phyloP scores from a whole-genome alignment of 2,797 vertebrate genomes.

The Acrossocheilus wenchowensis region DNA sequence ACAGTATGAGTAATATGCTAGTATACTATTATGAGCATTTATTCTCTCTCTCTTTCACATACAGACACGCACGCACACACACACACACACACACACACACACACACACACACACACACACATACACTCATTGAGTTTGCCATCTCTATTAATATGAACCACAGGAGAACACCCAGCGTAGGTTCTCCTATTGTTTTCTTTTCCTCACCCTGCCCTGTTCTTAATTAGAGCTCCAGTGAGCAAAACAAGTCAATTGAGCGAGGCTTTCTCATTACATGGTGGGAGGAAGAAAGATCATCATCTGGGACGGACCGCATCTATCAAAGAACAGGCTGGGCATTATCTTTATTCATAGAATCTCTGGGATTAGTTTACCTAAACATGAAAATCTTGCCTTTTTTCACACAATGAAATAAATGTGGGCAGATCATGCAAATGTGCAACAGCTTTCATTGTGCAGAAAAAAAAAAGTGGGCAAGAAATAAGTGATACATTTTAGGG shows the following conservation, averaged over 20 bases:
- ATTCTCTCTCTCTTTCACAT: background rate
- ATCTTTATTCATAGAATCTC: background rate
- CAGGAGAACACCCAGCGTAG: background rate
- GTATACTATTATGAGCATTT: background rate
- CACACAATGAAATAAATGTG: background rate
- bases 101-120: background rate
- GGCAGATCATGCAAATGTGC: background rate
- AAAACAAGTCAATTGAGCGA: slow-evolving; percentile 23
- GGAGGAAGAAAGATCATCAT: slow-evolving; percentile 24
- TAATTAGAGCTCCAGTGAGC: slow-evolving; percentile 29
- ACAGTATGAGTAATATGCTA: background rate
- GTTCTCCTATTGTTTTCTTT: background rate
- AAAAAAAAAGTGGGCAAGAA: background rate
- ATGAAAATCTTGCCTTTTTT: background rate
- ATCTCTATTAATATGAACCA: slow-evolving; percentile 11
- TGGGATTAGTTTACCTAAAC: background rate
- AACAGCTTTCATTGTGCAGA: background rate
- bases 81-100: background rate
- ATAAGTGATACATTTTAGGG: background rate
- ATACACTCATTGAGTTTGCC: background rate
- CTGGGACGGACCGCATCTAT: background rate
- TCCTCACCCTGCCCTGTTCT: background rate
- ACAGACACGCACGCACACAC: background rate
- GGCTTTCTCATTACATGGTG: slow-evolving; percentile 23
- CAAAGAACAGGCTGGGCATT: slow-evolving; percentile 7